Percentiles rank a stretch among this genome's conserved stretches.
These are phyloP conservation scores for Melanotaenia maccullochi DNA, from an alignment of 2,797 vertebrate species.

Conservation along the genomic window DNA sequence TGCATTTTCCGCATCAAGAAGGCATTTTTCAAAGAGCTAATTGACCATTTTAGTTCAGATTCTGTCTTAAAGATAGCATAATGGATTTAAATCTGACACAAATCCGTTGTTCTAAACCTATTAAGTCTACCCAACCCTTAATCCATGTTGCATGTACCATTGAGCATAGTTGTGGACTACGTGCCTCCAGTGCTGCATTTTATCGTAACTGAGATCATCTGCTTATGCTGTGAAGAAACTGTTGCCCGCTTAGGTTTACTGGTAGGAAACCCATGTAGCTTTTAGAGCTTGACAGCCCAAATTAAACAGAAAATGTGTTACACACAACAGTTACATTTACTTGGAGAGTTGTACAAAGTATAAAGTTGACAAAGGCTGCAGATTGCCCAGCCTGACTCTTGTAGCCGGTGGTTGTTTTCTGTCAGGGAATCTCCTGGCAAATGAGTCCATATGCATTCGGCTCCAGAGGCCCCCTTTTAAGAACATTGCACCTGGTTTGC, in stretches of 20 bases:
- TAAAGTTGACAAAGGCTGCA: constrained; percentile 31
- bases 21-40: background rate
- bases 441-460: constrained; percentile 38
- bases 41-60: constrained; percentile 13
- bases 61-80: constrained; percentile 20
- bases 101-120: constrained; percentile 61
- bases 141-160: constrained; percentile 38
- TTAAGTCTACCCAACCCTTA: constrained; percentile 60
- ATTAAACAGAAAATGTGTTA: background rate
- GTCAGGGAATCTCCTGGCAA: constrained; percentile 34
- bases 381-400: constrained; percentile 36
- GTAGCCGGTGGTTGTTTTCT: constrained; percentile 50
- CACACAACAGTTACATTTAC: background rate
- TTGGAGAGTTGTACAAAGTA: constrained; percentile 8
- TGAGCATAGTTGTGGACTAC: constrained; percentile 25
- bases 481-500: constrained; percentile 35
- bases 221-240: constrained; percentile 7
- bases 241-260: background rate
- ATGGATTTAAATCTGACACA: constrained; percentile 52
- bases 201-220: constrained; percentile 6
- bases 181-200: constrained; percentile 13
- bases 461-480: constrained; percentile 42
- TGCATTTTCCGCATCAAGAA: background rate
- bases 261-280: background rate
- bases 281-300: background rate